Percentiles rank a stretch among this genome's conserved stretches.
Evolutionary conservation across 2,888 invertebrate genomes (phyloP).

Genomic region (Anthoptus insignis): DNA sequence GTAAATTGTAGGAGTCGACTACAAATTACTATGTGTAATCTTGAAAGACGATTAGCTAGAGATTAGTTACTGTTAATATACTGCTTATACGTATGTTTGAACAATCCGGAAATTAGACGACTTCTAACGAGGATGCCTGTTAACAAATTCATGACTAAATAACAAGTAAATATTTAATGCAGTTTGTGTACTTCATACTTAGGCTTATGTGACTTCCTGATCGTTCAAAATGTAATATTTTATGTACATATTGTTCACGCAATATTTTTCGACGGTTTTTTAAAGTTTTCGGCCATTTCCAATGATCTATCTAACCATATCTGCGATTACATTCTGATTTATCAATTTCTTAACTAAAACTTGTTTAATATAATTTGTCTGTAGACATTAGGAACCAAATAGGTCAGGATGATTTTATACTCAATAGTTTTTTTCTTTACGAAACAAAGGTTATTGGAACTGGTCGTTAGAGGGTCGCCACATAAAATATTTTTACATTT

Average conservation of each 20-base stretch:
- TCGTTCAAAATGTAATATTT: constrained; percentile 5
- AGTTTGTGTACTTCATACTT: neutral
- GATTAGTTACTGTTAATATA: constrained; percentile 5
- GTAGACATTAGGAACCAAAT: too few species aligned
- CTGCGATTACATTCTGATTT: too few species aligned
- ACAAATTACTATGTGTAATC: neutral
- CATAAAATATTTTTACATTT: too few species aligned
- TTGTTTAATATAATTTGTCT: too few species aligned
- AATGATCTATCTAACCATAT: too few species aligned
- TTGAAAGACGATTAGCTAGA: neutral
- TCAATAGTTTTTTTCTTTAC: too few species aligned
- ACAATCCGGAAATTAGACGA: constrained; percentile 16
- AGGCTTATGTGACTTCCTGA: neutral
- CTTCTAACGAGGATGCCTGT: neutral
- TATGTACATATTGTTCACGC: neutral
- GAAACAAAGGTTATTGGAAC: too few species aligned
- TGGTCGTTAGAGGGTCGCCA: too few species aligned
- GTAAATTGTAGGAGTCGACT: neutral
- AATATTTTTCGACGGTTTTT: neutral
- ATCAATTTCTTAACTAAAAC: too few species aligned
- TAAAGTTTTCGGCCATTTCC: too few species aligned
- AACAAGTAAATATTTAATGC: neutral
- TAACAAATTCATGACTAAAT: neutral
- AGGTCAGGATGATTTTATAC: too few species aligned
- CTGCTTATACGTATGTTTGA: constrained; percentile 20